Evolutionary conservation across 2,113 vertebrate species (phyloP).

Genomic region (Dicentrarchus labrax): DNA sequence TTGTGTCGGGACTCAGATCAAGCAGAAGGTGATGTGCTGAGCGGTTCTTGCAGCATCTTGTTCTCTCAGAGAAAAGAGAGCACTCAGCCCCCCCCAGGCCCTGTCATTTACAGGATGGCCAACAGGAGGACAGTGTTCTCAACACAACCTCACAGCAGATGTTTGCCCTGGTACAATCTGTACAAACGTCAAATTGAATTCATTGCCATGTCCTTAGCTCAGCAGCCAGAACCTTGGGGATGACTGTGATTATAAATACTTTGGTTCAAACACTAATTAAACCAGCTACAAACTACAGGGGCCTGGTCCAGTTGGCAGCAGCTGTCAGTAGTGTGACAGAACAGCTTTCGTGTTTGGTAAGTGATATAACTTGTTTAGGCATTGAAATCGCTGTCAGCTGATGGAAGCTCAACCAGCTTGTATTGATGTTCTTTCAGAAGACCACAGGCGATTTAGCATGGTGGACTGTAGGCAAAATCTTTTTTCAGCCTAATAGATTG

Average conservation of each 20-base stretch:
- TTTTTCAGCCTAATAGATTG: constrained; percentile 57
- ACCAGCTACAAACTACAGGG: constrained; percentile 67
- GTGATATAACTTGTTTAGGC: constrained; percentile 76
- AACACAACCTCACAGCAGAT: constrained; percentile 83
- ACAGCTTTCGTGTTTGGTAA: constrained; percentile 68
- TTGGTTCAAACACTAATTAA: constrained; percentile 82
- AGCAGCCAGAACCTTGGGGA: constrained; percentile 64
- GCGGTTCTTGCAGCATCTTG: constrained; percentile 14
- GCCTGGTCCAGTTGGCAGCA: constrained; percentile 65
- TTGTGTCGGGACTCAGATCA: constrained; percentile 12
- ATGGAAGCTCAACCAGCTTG: constrained; percentile 59
- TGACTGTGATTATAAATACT: constrained; percentile 74
- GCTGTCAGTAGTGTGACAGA: constrained; percentile 71
- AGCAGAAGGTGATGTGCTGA: constrained; percentile 23
- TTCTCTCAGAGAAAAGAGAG: constrained; percentile 37
- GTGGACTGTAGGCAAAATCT: constrained; percentile 62
- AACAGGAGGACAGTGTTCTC: constrained; percentile 76
- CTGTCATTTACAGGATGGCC: constrained; percentile 81
- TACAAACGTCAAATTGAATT: constrained; percentile 80
- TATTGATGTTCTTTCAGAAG: constrained; percentile 74
- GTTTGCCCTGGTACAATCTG: constrained; percentile 82
- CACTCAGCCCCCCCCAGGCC: constrained; percentile 46
- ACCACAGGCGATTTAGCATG: constrained; percentile 64
- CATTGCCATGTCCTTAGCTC: constrained; percentile 69
- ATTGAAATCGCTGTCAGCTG: constrained; percentile 66